Conservation (phyloP, 1,140 invertebrate genomes). For the Doryteuthis pealeii region DNA sequence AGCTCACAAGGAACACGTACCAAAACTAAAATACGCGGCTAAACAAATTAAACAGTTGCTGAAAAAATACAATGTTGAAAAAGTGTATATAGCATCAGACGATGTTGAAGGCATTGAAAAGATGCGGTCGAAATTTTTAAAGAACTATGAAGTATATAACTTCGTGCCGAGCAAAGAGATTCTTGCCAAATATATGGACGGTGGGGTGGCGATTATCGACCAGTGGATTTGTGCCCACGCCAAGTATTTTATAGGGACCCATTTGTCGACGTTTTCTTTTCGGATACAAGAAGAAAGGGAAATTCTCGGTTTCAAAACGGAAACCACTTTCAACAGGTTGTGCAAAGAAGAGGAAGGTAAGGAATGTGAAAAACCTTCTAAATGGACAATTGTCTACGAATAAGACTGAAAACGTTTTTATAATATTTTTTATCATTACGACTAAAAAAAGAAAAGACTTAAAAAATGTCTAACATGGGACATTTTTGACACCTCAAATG, state of each 20-base stretch:
- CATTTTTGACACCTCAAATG: too few relatives aligned
- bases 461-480: too few relatives aligned
- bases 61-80: constrained; percentile 66
- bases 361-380: constrained; percentile 54
- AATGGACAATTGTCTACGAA: constrained; percentile 39
- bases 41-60: constrained; percentile 70
- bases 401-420: too few relatives aligned
- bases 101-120: constrained; percentile 55
- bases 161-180: constrained; percentile 61
- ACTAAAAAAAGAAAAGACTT: too few relatives aligned
- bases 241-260: constrained; percentile 85
- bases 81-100: constrained; percentile 84
- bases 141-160: constrained; percentile 55
- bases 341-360: constrained; percentile 63
- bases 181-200: constrained; percentile 70
- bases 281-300: constrained; percentile 96
- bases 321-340: constrained; percentile 86
- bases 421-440: too few relatives aligned
- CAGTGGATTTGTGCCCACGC: constrained; percentile 92
- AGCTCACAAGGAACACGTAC: constrained; percentile 70
- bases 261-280: constrained; percentile 94
- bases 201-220: constrained; percentile 90
- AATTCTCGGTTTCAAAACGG: constrained; percentile 80
- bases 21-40: constrained; percentile 72
- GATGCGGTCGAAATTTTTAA: constrained; percentile 37